Conservation (phyloP, 2,888 invertebrate species). For the Podabrus alpinus region DNA sequence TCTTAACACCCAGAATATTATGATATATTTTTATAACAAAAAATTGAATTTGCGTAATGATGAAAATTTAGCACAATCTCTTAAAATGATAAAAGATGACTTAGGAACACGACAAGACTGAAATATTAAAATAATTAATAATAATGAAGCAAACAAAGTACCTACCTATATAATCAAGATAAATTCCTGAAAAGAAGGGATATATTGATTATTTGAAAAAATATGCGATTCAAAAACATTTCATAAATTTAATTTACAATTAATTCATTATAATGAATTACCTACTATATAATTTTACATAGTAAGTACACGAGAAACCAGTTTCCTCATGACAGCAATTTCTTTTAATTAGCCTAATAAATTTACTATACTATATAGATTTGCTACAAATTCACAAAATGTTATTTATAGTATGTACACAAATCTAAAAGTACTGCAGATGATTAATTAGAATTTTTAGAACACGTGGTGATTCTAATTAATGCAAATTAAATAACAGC, state of each 20-base stretch:
- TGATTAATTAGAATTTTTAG: background rate
- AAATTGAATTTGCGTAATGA: background rate
- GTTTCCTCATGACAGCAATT: background rate
- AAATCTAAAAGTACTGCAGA: conserved; percentile 23
- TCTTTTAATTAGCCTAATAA: background rate
- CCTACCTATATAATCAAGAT: background rate
- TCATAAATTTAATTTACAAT: background rate
- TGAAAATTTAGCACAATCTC: background rate
- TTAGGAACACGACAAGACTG: background rate
- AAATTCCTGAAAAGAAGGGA: background rate
- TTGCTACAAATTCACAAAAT: background rate
- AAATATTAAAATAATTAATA: background rate
- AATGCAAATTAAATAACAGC: background rate
- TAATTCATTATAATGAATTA: background rate
- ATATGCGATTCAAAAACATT: background rate
- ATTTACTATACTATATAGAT: background rate
- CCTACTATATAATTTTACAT: background rate
- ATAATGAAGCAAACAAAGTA: background rate
- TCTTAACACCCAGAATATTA: background rate
- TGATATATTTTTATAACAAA: background rate
- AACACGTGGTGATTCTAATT: background rate
- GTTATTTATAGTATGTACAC: background rate
- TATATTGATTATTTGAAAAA: background rate
- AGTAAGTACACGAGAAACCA: background rate
- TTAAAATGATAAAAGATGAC: background rate